Conservation (phyloP, 2,797 vertebrate species). For the Streptopelia turtur region DNA sequence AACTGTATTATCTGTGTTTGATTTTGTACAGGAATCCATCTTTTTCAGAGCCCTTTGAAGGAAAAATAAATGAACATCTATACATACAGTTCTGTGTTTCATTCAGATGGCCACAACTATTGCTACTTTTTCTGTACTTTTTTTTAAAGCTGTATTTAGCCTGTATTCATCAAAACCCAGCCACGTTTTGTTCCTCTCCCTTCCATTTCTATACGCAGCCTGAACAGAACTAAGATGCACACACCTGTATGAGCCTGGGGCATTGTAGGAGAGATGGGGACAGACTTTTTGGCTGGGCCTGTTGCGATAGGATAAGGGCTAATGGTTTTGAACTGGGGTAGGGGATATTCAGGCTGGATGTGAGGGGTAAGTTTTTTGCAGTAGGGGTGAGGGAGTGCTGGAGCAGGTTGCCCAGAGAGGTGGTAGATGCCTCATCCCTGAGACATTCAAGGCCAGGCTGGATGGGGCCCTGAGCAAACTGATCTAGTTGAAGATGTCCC, state of each 20-base stretch:
- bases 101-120: neutral
- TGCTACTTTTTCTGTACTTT: neutral
- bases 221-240: neutral
- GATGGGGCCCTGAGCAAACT: too few relatives aligned
- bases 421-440: too few relatives aligned
- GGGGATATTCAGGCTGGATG: too few relatives aligned
- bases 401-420: too few relatives aligned
- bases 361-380: too few relatives aligned
- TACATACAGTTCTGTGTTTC: neutral
- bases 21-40: neutral
- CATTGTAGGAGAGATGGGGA: neutral
- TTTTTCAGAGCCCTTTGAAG: neutral
- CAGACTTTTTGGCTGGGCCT: too few relatives aligned
- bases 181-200: accelerated
- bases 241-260: neutral
- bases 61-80: neutral
- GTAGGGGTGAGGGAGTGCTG: too few relatives aligned
- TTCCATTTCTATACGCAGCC: neutral
- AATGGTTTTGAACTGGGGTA: too few relatives aligned
- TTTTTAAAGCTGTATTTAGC: neutral
- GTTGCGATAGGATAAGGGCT: too few relatives aligned
- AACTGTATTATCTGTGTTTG: neutral
- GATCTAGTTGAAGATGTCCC: too few relatives aligned
- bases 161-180: accelerated
- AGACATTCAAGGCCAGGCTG: too few relatives aligned